These are phyloP conservation scores for Rutpela maculata DNA, from an alignment of 2,888 invertebrate genomes.

Conservation along the genomic window DNA sequence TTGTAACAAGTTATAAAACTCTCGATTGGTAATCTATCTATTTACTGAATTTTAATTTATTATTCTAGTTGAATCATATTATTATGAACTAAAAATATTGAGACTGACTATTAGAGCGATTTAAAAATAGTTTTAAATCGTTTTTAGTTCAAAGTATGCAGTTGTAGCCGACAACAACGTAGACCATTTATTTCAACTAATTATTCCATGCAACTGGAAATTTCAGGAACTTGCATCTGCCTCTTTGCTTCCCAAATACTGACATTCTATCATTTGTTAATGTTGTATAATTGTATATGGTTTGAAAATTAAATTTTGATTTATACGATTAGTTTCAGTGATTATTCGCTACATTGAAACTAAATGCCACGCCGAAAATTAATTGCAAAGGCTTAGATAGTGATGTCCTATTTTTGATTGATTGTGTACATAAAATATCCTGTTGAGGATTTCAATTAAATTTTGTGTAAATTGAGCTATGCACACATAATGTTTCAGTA, in stretches of 20 bases:
- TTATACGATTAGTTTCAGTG: conserved; percentile 55
- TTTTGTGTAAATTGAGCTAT: neutral
- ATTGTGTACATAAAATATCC: neutral
- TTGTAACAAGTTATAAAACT: too few relatives aligned
- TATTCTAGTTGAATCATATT: too few relatives aligned
- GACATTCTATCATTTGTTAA: neutral
- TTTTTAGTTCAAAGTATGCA: too few relatives aligned
- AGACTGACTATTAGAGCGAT: too few relatives aligned
- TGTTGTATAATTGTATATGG: conserved; percentile 50
- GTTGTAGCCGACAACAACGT: too few relatives aligned
- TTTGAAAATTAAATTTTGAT: conserved; percentile 60
- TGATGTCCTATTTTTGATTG: neutral
- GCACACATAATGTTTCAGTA: neutral
- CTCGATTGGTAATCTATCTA: too few relatives aligned
- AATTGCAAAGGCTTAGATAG: neutral
- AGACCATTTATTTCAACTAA: neutral
- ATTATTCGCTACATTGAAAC: conserved; percentile 47
- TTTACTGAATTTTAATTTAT: too few relatives aligned
- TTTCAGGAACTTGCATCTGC: neutral
- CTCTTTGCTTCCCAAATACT: too few relatives aligned
- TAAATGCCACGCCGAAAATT: neutral
- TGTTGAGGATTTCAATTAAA: neutral
- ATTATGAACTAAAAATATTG: too few relatives aligned
- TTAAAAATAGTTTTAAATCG: too few relatives aligned
- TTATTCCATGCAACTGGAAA: neutral